Base-by-base conservation (phyloP, 2,888 invertebrate genomes). In the Holacanthella duospinosa region DNA sequence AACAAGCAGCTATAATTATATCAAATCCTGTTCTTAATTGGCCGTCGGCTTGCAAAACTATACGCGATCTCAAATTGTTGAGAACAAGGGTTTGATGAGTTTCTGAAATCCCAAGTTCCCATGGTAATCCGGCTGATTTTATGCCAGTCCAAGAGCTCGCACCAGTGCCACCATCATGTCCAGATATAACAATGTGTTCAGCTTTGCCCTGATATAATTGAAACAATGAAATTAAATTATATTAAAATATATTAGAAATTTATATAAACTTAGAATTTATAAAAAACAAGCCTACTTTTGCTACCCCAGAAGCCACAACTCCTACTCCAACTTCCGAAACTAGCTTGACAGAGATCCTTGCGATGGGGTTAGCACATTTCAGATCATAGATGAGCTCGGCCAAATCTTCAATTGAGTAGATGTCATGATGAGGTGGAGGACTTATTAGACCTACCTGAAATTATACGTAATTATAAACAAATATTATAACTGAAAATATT, bases 141-240 rank as follows among this genome's bases (percentile, higher is more conserved):
- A 99, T 97, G 72, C 97, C 97, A 0, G 97, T 99, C 97, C 97
- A 97, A 64, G 93, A 93, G 76, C 93, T 93, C 55, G 97, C 99
- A 36, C 99, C 99, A 4, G 48, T 48, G 61, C 99, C 97, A 66
- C 99, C 99, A 80, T 99, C 99, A 79, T 99, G 97, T 0, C 99
- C 99, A 0, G 96, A 96, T 71, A 99, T 95, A 28, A 94, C 94
- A 73, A 99, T 93, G 78, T 97, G 97, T 76, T 97, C 97, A 0
- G 95, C 95, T 80, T 97, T 97, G 57, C 94, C 94, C 88, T 90
- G 74, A n/a, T n/a, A n/a, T n/a, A n/a, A n/a, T n/a, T n/a, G 0
- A 72, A 67, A 60, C 29, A 36, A 16, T 16, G 16, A 36, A 36
- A 36, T 27, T 3, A 58, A 25, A 36, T 36, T 16, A 19, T 19